These are phyloP conservation scores for Polyommatus iphigenia DNA, from an alignment of 2,888 invertebrate genomes.

Conservation along the genomic window DNA sequence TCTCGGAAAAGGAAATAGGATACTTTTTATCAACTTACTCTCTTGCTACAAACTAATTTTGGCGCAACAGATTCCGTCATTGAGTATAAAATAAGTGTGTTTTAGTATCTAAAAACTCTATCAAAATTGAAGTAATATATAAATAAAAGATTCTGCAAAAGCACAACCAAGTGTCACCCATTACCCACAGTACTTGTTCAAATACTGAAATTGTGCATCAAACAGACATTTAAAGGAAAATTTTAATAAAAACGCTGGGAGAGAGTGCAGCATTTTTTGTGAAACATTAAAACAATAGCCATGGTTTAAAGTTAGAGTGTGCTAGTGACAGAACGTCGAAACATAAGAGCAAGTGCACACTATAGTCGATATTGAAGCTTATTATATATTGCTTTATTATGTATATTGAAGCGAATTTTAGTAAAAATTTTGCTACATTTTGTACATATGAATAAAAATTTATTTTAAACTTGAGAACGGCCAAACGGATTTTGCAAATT, in stretches of 20 bases:
- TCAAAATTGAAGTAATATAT: background rate
- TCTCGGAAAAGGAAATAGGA: no score
- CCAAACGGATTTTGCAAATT: no score
- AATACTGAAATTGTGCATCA: slow-evolving; percentile 20
- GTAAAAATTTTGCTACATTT: no score
- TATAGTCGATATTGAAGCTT: background rate
- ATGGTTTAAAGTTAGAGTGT: slow-evolving; percentile 40
- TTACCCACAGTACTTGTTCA: slow-evolving; percentile 31
- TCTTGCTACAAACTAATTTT: no score
- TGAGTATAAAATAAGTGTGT: no score
- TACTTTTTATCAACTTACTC: no score
- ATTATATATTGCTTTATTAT: no score
- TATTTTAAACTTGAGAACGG: no score
- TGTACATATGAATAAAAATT: no score
- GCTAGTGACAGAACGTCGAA: slow-evolving; percentile 52
- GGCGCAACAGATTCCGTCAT: no score
- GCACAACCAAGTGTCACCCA: background rate
- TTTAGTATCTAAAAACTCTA: background rate
- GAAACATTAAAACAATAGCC: slow-evolving; percentile 39
- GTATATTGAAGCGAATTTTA: no score
- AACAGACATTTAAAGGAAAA: slow-evolving; percentile 33
- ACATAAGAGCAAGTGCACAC: slow-evolving; percentile 7
- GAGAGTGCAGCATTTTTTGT: slow-evolving; percentile 40
- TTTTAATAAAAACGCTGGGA: slow-evolving; percentile 39
- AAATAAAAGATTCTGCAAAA: background rate